These are phyloP conservation scores for Himalopsyche tibetana DNA, from an alignment of 2,888 invertebrate genomes.

Conservation along the genomic window DNA sequence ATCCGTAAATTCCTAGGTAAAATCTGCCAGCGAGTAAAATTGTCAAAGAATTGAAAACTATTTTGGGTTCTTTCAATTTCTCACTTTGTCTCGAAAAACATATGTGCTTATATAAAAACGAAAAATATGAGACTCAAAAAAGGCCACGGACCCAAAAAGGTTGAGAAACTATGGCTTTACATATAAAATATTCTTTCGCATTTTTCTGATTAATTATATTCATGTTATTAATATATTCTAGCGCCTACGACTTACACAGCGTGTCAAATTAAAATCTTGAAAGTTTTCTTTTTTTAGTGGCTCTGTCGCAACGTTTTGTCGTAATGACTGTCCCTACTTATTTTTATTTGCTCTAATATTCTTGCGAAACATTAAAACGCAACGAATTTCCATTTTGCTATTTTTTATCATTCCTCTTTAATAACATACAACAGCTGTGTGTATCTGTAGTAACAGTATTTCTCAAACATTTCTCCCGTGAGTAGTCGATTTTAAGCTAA, in stretches of 20 bases:
- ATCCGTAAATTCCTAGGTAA: too few relatives aligned
- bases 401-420: slow-evolving; percentile 5
- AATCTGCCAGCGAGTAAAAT: too few relatives aligned
- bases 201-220: not conserved
- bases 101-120: too few relatives aligned
- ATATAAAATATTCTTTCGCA: not conserved
- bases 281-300: slow-evolving; percentile 23
- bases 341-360: slow-evolving; percentile 38
- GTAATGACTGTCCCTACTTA: slow-evolving; percentile 14
- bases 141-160: too few relatives aligned
- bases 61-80: too few relatives aligned
- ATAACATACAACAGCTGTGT: not conserved
- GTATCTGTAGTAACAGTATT: too few relatives aligned
- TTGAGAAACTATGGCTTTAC: too few relatives aligned
- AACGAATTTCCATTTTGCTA: not conserved
- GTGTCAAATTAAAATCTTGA: slow-evolving; percentile 40
- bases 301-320: not conserved
- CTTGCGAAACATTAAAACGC: slow-evolving; percentile 14
- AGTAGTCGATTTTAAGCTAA: too few relatives aligned
- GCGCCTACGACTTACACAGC: not conserved
- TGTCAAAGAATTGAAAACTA: too few relatives aligned
- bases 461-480: not conserved
- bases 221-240: not conserved
- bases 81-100: too few relatives aligned
- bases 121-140: too few relatives aligned